phyloP scores from a whole-genome alignment of 2,888 invertebrate genomes.

The Pyralis farinalis region DNA sequence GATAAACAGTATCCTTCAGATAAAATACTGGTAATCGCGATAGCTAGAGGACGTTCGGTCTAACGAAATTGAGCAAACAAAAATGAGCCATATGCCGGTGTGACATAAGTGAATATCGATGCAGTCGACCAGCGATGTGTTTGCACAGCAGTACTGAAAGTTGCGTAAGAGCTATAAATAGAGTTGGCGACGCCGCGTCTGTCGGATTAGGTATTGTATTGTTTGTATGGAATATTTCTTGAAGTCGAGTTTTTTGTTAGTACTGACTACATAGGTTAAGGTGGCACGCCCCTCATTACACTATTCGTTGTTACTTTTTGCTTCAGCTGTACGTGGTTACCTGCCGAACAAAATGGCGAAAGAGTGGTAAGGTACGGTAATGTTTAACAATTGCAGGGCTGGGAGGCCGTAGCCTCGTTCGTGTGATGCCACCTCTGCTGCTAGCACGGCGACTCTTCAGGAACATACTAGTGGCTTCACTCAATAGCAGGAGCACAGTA shows the following conservation, averaged over 20 bases:
- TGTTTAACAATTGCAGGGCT: too few species aligned
- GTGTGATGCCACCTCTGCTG: too few species aligned
- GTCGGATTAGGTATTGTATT: slow-evolving; percentile 12
- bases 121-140: background rate
- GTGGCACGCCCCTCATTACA: too few species aligned
- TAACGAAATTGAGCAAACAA: background rate
- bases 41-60: slow-evolving; percentile 28
- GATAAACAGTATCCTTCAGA: background rate
- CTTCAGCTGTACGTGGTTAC: too few species aligned
- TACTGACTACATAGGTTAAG: too few species aligned
- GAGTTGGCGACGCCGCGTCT: slow-evolving; percentile 33
- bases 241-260: slow-evolving; percentile 2
- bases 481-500: too few species aligned
- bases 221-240: background rate
- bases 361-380: too few species aligned
- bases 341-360: too few species aligned
- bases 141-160: slow-evolving; percentile 9
- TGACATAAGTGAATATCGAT: background rate
- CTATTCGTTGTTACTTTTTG: too few species aligned
- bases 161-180: slow-evolving; percentile 33
- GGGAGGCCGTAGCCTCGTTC: too few species aligned
- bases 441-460: too few species aligned
- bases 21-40: slow-evolving; percentile 9
- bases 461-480: too few species aligned
- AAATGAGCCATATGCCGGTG: slow-evolving; percentile 2